phyloP scores from a whole-genome alignment of 2,888 invertebrate species.

The Nephrotoma flavescens region DNA sequence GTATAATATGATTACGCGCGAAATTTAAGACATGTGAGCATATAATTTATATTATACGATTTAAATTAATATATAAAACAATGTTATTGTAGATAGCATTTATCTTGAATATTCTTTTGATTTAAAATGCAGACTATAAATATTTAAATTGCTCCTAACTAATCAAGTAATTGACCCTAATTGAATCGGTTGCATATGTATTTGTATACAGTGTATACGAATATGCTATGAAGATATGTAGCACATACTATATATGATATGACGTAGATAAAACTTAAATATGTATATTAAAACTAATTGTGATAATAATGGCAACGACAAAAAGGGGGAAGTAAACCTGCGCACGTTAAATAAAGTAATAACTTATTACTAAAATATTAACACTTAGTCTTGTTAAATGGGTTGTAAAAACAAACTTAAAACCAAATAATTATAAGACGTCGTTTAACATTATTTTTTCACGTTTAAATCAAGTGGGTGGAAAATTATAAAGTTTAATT shows the following conservation, averaged over 20 bases:
- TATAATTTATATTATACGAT: background rate
- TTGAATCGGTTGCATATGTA: background rate
- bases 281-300: background rate
- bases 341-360: background rate
- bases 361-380: background rate
- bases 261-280: background rate
- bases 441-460: background rate
- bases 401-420: background rate
- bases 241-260: background rate
- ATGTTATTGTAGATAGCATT: background rate
- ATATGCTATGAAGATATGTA: background rate
- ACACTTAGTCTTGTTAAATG: background rate
- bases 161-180: background rate
- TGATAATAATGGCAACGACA: background rate
- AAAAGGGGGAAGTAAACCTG: background rate
- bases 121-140: background rate
- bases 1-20: background rate
- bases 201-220: background rate
- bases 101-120: background rate
- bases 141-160: background rate
- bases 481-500: background rate
- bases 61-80: background rate
- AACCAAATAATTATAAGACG: background rate
- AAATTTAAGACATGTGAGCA: background rate
- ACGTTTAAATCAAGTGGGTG: background rate